Conservation (phyloP, 2,113 vertebrate species). For the Ammodytes dubius region DNA sequence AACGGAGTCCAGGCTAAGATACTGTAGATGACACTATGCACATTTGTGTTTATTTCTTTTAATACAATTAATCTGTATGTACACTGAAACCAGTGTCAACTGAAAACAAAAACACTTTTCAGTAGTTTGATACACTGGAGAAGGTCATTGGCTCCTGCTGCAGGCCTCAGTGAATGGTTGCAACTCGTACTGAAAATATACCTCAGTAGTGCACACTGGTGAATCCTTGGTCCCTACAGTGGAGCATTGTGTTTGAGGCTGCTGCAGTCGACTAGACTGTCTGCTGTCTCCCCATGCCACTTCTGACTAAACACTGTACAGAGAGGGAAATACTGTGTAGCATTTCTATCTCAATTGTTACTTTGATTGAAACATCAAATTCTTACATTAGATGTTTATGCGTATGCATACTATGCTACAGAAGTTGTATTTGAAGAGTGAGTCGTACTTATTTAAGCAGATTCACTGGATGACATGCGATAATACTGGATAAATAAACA, state of each 20-base stretch:
- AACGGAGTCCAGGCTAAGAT: conserved; percentile 31
- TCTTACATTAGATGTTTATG: conserved; percentile 15
- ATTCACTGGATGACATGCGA: conserved; percentile 50
- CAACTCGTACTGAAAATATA: conserved; percentile 60
- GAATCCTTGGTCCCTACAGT: conserved; percentile 48
- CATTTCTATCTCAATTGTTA: conserved; percentile 17
- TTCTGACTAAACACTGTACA: conserved; percentile 47
- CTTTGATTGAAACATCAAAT: conserved; percentile 29
- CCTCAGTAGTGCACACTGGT: conserved; percentile 78
- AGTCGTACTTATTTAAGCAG: conserved; percentile 22
- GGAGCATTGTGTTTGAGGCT: conserved; percentile 52
- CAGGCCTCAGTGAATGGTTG: conserved; percentile 48
- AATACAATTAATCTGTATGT: conserved; percentile 25
- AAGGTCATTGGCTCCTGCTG: conserved; percentile 41
- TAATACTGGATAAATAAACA: conserved; percentile 56
- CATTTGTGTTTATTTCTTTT: conserved; percentile 33
- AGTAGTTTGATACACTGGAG: conserved; percentile 61
- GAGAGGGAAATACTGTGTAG: conserved; percentile 26
- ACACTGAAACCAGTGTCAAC: conserved; percentile 50
- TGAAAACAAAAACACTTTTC: conserved; percentile 51
- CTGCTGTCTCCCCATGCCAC: conserved; percentile 27
- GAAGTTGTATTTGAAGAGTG: not conserved
- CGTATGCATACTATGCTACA: not conserved
- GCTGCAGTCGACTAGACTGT: conserved; percentile 40
- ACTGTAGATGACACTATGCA: conserved; percentile 19